A percentile compares a stretch with the other conserved stretches of the same genome.
Evolutionary conservation across 2,888 invertebrate genomes (phyloP).

Genomic region (Patella pellucida): DNA sequence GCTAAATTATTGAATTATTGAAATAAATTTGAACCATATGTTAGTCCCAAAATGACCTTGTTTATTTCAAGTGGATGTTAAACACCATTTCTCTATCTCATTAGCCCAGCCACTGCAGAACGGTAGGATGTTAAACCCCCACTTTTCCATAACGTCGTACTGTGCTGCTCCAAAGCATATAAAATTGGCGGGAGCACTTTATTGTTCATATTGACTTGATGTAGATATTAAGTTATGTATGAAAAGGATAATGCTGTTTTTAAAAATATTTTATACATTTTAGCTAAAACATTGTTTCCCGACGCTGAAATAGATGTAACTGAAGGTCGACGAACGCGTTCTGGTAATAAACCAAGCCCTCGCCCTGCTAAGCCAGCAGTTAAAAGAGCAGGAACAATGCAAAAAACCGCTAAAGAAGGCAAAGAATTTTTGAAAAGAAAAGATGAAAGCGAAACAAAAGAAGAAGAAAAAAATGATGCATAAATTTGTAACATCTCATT

Average conservation of each 20-base stretch:
- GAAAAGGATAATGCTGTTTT: neutral
- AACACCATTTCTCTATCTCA: no score
- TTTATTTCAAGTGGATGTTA: no score
- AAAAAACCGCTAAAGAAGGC: constrained; percentile 81
- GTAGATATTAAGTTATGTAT: no score
- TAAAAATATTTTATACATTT: constrained; percentile 13
- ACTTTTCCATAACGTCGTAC: no score
- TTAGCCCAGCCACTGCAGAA: no score
- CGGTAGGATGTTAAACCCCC: no score
- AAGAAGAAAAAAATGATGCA: constrained; percentile 26
- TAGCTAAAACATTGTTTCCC: constrained; percentile 49
- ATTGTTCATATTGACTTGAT: no score
- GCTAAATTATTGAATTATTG: no score
- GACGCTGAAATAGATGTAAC: constrained; percentile 48
- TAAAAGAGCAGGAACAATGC: constrained; percentile 65
- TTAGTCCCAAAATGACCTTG: no score
- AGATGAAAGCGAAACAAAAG: constrained; percentile 28
- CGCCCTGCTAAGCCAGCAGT: constrained; percentile 44
- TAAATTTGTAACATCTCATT: neutral
- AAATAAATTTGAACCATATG: no score
- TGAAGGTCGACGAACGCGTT: constrained; percentile 56
- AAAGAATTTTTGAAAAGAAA: constrained; percentile 54
- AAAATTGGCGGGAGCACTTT: no score
- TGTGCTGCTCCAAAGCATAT: no score
- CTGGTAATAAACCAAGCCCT: constrained; percentile 45